Base-by-base conservation (phyloP, 2,888 invertebrate genomes). In the Callyntrura sp. region DNA sequence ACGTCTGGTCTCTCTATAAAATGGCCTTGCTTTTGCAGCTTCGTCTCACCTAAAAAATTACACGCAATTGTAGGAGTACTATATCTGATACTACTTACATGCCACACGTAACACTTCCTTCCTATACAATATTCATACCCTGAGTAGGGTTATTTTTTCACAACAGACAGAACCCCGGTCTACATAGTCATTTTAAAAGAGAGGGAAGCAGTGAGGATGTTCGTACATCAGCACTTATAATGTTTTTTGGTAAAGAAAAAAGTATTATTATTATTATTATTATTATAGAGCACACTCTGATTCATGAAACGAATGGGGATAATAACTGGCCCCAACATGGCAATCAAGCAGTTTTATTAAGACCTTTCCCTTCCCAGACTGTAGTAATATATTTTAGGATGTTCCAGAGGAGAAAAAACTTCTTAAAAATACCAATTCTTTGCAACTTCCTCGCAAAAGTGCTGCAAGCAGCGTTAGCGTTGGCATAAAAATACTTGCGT, bases 271-370 rank as follows among this genome's bases (percentile, higher is more conserved):
- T n/a, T n/a, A n/a, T n/a, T n/a, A n/a, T n/a, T n/a, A n/a, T 79
- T 57, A n/a, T 57, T 79, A 79, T n/a, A 57, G 48, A 25, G 8
- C 51, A 76, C 51, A 51, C 57, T 57, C 78, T 57, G 83, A 88
- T 88, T 88, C 88, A 88, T 76, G 88, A 62, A 88, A 88, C 60
- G 88, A 88, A 76, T 83, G 88, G 83, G 73, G 82, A 88, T 88
- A 88, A 83, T 88, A 83, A 62, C 76, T 62, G 76, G 35, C 51
- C 88, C 88, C 88, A 76, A 76, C 78, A 76, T 83, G 60, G 88
- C 88, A 88, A 88, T 88, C 88, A 83, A 76, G 57, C 35, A 57
- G 68, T 57, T 82, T 88, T 87, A 81, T 81, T 88, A 83, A 88
- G 83, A 62, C 82, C 62, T 73, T 82, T 51, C 12, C 70, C 43